These are phyloP conservation scores for Callipepla californica DNA, from an alignment of 2,113 vertebrate genomes.

Conservation along the genomic window DNA sequence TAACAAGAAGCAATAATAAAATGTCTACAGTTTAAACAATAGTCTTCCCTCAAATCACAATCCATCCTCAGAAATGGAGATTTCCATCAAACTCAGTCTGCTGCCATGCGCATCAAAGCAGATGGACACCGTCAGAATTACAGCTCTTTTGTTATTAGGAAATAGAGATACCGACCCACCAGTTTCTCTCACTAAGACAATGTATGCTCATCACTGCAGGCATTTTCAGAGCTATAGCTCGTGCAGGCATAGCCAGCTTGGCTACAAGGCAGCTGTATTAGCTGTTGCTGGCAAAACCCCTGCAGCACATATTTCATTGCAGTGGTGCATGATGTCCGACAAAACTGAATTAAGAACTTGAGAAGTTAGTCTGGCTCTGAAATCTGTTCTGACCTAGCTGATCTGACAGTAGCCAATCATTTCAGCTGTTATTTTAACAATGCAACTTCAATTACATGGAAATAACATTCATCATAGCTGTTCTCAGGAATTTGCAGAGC, in stretches of 20 bases:
- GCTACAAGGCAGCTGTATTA: background rate
- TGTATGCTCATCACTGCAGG: background rate
- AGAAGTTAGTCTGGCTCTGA: background rate
- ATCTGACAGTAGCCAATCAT: conserved; percentile 6
- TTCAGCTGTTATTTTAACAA: conserved; percentile 33
- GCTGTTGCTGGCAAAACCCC: background rate
- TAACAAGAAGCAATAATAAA: background rate
- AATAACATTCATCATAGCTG: background rate
- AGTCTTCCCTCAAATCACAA: background rate
- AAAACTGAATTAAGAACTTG: background rate
- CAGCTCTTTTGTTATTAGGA: background rate
- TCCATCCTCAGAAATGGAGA: background rate
- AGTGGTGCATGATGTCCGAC: background rate
- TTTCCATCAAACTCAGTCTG: background rate
- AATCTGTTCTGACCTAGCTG: background rate
- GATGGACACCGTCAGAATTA: background rate
- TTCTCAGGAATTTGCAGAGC: background rate
- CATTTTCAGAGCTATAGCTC: background rate
- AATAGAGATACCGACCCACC: background rate
- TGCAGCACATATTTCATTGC: background rate
- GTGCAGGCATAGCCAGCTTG: background rate
- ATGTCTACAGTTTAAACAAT: background rate
- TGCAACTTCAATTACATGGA: background rate
- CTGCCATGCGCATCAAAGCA: background rate
- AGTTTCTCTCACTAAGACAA: background rate